Conservation (phyloP, 2,888 invertebrate species). For the Plebejus melissa region DNA sequence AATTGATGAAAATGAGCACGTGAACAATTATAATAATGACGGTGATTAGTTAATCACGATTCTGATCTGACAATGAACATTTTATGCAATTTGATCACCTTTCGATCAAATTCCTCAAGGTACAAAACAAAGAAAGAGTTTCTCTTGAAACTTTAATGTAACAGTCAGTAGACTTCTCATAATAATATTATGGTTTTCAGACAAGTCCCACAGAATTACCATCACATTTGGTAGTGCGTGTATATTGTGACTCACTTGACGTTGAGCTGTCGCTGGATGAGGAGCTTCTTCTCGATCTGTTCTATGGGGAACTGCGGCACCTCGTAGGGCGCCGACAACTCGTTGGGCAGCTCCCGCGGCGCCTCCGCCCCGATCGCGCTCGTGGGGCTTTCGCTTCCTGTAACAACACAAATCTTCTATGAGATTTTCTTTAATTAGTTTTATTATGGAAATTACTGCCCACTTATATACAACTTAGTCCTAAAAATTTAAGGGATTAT, state of each 20-base stretch:
- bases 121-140: too few species aligned
- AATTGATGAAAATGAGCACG: neutral
- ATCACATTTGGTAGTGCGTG: neutral
- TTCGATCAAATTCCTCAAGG: too few species aligned
- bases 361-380: constrained; percentile 77
- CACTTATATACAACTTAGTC: too few species aligned
- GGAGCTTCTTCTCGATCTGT: constrained; percentile 95
- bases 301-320: constrained; percentile 99
- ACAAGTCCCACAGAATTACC: neutral
- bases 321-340: constrained; percentile 97
- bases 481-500: too few species aligned
- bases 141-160: too few species aligned
- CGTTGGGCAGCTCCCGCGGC: constrained; percentile 85
- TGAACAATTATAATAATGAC: neutral
- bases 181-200: neutral
- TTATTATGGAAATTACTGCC: neutral
- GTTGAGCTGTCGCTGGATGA: constrained; percentile 92
- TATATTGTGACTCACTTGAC: constrained; percentile 84
- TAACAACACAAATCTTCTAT: neutral
- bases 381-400: constrained; percentile 87
- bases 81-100: neutral
- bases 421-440: neutral
- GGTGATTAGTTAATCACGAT: neutral
- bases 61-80: neutral
- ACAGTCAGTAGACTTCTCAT: neutral